phyloP scores from a whole-genome alignment of 2,113 vertebrate genomes.

The Protobothrops mucrosquamatus region DNA sequence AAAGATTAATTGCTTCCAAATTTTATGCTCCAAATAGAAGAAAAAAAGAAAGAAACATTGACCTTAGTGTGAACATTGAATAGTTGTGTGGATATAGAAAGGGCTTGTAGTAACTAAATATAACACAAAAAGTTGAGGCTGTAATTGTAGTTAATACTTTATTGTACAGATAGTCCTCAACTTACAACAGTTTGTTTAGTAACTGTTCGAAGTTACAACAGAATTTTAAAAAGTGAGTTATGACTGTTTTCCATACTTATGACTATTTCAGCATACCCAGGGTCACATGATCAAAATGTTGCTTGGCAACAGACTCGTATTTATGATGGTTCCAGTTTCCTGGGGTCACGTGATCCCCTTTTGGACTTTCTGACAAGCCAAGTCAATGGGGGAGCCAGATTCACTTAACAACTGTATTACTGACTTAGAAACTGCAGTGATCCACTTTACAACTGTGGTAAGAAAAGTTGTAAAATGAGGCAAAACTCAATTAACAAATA shows the following conservation, averaged over 20 bases:
- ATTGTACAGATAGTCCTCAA: not conserved
- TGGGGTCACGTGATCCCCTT: not conserved
- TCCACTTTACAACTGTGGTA: not conserved
- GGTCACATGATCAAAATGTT: no score
- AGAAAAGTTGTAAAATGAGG: not conserved
- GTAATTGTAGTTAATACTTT: not conserved
- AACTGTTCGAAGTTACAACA: not conserved
- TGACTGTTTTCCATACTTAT: not conserved
- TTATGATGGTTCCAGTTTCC: not conserved
- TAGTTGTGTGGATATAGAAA: not conserved
- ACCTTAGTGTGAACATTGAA: not conserved
- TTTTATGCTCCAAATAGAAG: not conserved
- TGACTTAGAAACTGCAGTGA: not conserved
- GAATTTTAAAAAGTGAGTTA: not conserved
- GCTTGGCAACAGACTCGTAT: not conserved
- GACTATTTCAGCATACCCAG: not conserved
- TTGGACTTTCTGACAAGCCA: not conserved
- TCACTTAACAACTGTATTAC: not conserved
- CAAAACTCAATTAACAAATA: not conserved
- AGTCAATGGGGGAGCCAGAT: not conserved
- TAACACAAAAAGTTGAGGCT: not conserved
- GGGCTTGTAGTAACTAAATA: not conserved
- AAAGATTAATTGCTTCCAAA: not conserved
- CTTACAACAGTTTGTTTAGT: not conserved
- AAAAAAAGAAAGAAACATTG: not conserved